Conservation (phyloP, 2,888 invertebrate genomes). For the Machimus atricapillus region DNA sequence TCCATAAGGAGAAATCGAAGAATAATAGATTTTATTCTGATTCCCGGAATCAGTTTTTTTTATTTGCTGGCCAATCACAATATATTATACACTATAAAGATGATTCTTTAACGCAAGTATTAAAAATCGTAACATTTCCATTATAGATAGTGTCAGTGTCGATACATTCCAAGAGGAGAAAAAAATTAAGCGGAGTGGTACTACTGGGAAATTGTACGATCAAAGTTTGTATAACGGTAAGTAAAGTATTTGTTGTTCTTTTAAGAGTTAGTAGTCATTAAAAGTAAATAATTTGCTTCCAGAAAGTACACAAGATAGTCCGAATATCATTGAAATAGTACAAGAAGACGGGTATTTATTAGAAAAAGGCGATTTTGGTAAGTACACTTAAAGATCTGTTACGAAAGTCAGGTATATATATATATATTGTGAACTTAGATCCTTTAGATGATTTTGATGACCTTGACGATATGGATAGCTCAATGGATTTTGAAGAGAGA, state of each 20-base stretch:
- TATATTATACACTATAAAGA: background rate
- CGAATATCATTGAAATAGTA: background rate
- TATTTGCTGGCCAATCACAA: too few species aligned
- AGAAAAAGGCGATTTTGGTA: background rate
- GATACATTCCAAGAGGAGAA: background rate
- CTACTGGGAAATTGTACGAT: background rate
- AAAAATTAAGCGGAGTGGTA: background rate
- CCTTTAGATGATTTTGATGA: background rate
- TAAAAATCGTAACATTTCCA: background rate
- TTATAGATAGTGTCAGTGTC: background rate
- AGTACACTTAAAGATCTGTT: background rate
- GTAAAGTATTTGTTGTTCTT: background rate
- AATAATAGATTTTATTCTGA: too few species aligned
- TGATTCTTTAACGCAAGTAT: background rate
- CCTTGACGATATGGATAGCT: background rate
- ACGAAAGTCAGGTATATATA: background rate
- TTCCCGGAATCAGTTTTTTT: too few species aligned
- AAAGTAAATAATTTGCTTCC: background rate
- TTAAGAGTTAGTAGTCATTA: background rate
- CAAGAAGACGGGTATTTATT: conserved; percentile 12
- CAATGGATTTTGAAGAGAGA: background rate
- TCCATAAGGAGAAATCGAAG: too few species aligned
- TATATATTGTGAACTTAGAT: background rate
- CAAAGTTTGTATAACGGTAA: background rate
- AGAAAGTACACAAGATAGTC: background rate